Evolutionary conservation across 2,797 vertebrate genomes (phyloP).

Genomic region (Chloroceryle inda): DNA sequence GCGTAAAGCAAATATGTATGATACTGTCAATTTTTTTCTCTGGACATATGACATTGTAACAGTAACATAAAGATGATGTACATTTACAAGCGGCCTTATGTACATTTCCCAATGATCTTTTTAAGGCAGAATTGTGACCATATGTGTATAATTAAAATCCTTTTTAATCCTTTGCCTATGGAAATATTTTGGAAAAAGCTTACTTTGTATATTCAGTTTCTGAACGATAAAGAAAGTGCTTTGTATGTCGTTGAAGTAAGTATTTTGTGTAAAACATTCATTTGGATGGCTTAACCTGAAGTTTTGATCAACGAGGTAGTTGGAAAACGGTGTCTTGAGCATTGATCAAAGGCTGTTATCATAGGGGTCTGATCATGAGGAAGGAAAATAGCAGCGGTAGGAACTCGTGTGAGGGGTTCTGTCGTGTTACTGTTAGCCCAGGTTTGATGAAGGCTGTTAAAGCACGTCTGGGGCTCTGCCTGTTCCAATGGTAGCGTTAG

Average conservation of each 20-base stretch:
- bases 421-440: constrained; percentile 52
- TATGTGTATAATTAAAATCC: constrained; percentile 99
- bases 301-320: constrained; percentile 59
- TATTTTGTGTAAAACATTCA: constrained; percentile 83
- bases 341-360: constrained; percentile 51
- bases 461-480: constrained; percentile 27
- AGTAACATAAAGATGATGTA: constrained; percentile 97
- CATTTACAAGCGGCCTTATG: constrained; percentile 99
- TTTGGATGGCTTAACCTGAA: constrained; percentile 73
- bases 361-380: constrained; percentile 57
- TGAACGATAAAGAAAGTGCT: constrained; percentile 86
- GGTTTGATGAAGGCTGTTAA: constrained; percentile 18
- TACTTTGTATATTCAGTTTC: constrained; percentile 88
- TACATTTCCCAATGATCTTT: constrained; percentile 99
- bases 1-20: constrained; percentile 97
- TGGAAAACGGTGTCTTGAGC: constrained; percentile 59
- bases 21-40: constrained; percentile 99
- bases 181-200: constrained; percentile 87
- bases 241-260: constrained; percentile 86
- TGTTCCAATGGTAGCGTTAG: neutral
- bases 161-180: constrained; percentile 98
- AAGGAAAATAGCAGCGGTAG: constrained; percentile 44
- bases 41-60: constrained; percentile 98
- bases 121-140: constrained; percentile 99
- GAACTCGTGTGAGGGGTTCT: constrained; percentile 57